Conservation (phyloP, 2,797 vertebrate species). For the Gymnoscopelus microlampas region DNA sequence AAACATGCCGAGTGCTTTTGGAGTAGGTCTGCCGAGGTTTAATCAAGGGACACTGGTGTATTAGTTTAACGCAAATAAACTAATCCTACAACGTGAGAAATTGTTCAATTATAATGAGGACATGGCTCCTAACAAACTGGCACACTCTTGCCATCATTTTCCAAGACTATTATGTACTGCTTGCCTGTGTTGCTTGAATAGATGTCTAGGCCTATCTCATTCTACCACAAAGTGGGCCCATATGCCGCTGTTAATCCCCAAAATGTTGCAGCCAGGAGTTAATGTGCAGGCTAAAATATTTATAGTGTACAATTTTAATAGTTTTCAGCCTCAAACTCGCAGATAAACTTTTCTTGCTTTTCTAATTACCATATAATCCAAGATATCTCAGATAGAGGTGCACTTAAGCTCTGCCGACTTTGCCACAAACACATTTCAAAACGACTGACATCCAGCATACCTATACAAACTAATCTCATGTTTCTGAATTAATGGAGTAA, state of each 20-base stretch:
- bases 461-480: not conserved
- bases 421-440: constrained; percentile 31
- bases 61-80: constrained; percentile 68
- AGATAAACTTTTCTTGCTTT: constrained; percentile 24
- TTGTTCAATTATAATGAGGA: constrained; percentile 77
- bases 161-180: constrained; percentile 55
- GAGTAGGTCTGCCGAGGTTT: constrained; percentile 63
- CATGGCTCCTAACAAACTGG: constrained; percentile 68
- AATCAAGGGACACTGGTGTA: constrained; percentile 68
- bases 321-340: constrained; percentile 37
- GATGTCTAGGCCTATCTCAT: constrained; percentile 63
- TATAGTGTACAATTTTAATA: constrained; percentile 18
- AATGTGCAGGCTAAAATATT: constrained; percentile 43
- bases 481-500: constrained; percentile 1
- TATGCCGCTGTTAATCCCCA: constrained; percentile 58
- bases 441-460: constrained; percentile 15
- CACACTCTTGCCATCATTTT: constrained; percentile 61
- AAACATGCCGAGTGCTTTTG: constrained; percentile 71
- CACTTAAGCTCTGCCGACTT: constrained; percentile 7
- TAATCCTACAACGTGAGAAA: constrained; percentile 79
- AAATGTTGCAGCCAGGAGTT: constrained; percentile 51
- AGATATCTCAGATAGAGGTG: constrained; percentile 31
- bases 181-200: constrained; percentile 63
- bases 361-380: constrained; percentile 20
- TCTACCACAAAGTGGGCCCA: constrained; percentile 63